Conservation (phyloP, 2,888 invertebrate genomes). For the Lottia gigantea region DNA sequence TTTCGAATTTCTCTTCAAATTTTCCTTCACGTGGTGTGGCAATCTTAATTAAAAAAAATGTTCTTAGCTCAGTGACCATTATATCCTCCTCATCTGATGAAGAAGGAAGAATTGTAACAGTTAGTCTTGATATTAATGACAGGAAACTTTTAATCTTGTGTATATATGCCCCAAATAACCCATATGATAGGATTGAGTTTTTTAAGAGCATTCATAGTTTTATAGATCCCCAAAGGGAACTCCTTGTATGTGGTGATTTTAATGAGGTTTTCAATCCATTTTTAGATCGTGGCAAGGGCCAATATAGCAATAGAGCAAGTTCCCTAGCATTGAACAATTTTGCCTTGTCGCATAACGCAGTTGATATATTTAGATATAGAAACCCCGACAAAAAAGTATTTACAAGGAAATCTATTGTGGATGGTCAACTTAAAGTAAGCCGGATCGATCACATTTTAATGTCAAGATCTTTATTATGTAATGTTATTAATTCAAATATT, state of each 20-base stretch:
- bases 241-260: neutral
- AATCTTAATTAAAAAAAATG: too few relatives aligned
- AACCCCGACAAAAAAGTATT: neutral
- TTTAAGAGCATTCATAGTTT: neutral
- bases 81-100: too few relatives aligned
- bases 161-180: too few relatives aligned
- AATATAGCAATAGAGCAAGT: neutral
- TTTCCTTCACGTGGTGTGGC: too few relatives aligned
- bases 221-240: neutral
- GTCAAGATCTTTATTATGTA: neutral
- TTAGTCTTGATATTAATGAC: too few relatives aligned
- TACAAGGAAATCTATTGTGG: too few relatives aligned
- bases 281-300: neutral
- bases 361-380: neutral
- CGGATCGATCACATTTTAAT: constrained; percentile 3
- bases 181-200: too few relatives aligned
- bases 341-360: neutral
- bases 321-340: neutral
- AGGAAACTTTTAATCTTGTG: too few relatives aligned
- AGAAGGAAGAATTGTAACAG: too few relatives aligned
- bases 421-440: too few relatives aligned
- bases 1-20: too few relatives aligned
- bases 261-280: neutral
- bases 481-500: neutral
- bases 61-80: too few relatives aligned